Percentiles rank a stretch among this genome's conserved stretches.
phyloP scores from a whole-genome alignment of 2,113 vertebrate species.

The Hyla sarda region DNA sequence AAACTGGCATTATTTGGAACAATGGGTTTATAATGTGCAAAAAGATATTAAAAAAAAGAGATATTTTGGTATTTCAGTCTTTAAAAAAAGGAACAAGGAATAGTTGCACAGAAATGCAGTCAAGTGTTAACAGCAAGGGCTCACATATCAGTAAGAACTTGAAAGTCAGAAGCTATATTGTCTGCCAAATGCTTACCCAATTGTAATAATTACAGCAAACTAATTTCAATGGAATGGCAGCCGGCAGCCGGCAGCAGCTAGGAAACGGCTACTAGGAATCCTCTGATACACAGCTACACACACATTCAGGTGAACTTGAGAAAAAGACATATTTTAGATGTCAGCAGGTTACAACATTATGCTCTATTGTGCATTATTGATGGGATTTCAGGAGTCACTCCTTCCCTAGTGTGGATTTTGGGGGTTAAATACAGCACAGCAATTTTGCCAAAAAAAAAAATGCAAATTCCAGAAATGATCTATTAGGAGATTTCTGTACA shows the following conservation, averaged over 20 bases:
- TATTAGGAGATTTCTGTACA: constrained; percentile 29
- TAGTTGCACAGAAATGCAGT: constrained; percentile 2
- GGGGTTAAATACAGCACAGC: constrained; percentile 27
- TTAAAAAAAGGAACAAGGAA: not conserved
- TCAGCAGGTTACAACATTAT: constrained; percentile 13
- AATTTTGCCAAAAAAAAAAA: constrained; percentile 30
- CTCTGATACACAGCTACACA: not conserved
- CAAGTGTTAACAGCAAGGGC: not conserved
- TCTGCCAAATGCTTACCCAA: constrained; percentile 38
- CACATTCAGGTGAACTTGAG: not conserved
- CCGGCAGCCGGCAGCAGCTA: constrained; percentile 6
- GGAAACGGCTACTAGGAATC: not conserved
- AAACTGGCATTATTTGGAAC: not conserved
- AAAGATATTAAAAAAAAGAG: not conserved
- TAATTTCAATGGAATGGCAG: constrained; percentile 16
- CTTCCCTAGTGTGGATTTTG: not conserved
- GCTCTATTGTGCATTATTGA: constrained; percentile 12
- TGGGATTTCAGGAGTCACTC: not conserved
- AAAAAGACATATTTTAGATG: constrained; percentile 10
- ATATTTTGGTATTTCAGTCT: not conserved
- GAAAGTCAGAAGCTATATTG: constrained; percentile 22
- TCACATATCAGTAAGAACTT: constrained; percentile 24
- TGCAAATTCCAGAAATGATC: constrained; percentile 49
- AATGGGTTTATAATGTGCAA: too few relatives aligned
- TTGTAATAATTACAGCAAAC: constrained; percentile 43